Evolutionary conservation across 2,888 invertebrate species (phyloP), one percentile per base, ranked within the genome.

Genomic region (Antheraea assamensis): DNA sequence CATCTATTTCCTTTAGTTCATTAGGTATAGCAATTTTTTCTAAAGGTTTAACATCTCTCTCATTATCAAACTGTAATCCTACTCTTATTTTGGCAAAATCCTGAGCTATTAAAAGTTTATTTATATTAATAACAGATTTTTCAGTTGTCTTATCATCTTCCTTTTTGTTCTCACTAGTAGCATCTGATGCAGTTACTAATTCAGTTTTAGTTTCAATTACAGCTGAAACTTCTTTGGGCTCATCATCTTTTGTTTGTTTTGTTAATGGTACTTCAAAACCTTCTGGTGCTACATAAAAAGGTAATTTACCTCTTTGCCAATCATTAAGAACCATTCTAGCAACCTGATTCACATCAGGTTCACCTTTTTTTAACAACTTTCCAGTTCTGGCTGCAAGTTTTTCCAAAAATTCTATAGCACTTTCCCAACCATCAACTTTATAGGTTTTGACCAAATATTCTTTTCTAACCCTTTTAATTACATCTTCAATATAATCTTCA

Each of bases 311-410:
- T 84, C 99, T 96, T 92, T 99, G 99, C 98, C 99, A 99, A 90
- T 99, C 99, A 94, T 99, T 99, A 3, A 99, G 95, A 17, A 99
- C 96, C 98, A 99, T 99, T 88, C 97, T 97, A 0, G 99, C 97
- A 1, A 97, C 97, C 76, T 97, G 97, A 71, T 96, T 93, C 30
- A 99, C 94, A 92, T 99, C 99, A 17, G 99, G 98, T 87, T 99
- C 99, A n/a, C 99, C 99, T 81, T 98, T 98, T 89, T 99, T 99
- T 17, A 99, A 90, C 73, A 99, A 94, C 92, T 98, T 98, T 0
- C 99, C 99, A 19, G 96, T 96, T 78, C 97, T 96, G 72, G 96
- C 95, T 0, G 99, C 99, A 82, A 99, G 88, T 91, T 99, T 97
- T 84, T 99, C 98, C 74, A 99, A 93, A 88, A 99, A 99, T 82